Percentiles rank a stretch among this genome's conserved stretches.
phyloP scores from a whole-genome alignment of 2,797 vertebrate genomes.

The Pangasius sanitwongsei region DNA sequence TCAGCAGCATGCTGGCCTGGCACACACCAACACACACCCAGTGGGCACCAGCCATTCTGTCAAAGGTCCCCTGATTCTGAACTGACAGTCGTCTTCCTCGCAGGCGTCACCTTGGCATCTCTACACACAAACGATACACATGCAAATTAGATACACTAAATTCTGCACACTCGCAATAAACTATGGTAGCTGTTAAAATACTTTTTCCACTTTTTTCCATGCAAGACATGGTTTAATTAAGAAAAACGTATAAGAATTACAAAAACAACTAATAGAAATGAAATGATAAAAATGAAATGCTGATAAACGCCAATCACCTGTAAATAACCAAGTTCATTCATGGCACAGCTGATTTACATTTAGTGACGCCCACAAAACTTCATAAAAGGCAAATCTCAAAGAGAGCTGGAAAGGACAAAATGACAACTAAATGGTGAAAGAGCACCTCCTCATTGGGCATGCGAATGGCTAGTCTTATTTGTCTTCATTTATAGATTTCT shows the following conservation, averaged over 20 bases:
- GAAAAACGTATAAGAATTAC: neutral
- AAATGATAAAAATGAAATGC: neutral
- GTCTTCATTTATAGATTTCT: neutral
- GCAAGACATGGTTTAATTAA: neutral
- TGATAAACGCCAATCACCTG: no score
- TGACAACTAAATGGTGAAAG: neutral
- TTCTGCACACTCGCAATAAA: neutral
- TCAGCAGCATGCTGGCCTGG: slow-evolving; percentile 59
- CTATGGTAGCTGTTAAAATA: neutral
- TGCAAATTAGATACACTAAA: slow-evolving; percentile 16
- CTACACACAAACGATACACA: neutral
- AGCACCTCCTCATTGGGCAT: neutral
- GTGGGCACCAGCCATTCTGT: slow-evolving; percentile 25
- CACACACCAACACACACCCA: slow-evolving; percentile 16
- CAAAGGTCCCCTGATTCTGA: slow-evolving; percentile 31
- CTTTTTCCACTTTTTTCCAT: no score
- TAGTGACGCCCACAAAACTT: neutral
- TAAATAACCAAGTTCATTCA: no score
- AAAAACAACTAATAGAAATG: neutral
- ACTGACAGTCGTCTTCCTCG: slow-evolving; percentile 19
- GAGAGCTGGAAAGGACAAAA: neutral
- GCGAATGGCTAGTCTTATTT: neutral
- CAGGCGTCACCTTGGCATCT: slow-evolving; percentile 18
- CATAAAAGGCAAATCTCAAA: neutral
- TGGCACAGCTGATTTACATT: neutral